Evolutionary conservation across 2,888 invertebrate species (phyloP).

Genomic region (Hydrotaea diabolus): DNA sequence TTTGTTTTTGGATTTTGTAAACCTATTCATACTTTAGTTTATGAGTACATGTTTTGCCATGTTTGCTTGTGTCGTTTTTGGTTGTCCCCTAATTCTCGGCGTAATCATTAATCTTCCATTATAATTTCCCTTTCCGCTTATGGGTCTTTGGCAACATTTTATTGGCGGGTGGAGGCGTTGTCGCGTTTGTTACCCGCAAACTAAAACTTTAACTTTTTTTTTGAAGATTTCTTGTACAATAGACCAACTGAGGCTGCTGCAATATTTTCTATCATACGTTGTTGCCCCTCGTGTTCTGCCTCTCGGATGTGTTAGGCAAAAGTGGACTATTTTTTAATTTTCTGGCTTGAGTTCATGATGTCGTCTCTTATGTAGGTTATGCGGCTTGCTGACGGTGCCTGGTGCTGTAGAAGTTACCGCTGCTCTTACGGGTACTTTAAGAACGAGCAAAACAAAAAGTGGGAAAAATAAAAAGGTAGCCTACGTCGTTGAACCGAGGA

Average conservation of each 20-base stretch:
- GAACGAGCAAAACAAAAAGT: background rate
- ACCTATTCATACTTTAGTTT: too few relatives aligned
- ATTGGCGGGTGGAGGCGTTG: too few relatives aligned
- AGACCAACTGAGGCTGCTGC: background rate
- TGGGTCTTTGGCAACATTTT: background rate
- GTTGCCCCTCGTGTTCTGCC: background rate
- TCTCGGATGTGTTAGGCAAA: slow-evolving; percentile 23
- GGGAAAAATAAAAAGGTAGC: too few relatives aligned
- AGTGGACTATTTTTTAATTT: background rate
- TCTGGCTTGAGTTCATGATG: background rate
- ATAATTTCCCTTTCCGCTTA: background rate
- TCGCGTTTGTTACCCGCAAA: background rate
- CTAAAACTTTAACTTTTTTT: background rate
- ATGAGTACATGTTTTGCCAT: too few relatives aligned
- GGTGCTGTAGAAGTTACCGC: slow-evolving; percentile 22
- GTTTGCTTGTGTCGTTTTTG: too few relatives aligned
- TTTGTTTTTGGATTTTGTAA: too few relatives aligned
- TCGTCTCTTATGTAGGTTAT: background rate
- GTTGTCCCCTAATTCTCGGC: background rate
- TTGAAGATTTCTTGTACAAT: background rate
- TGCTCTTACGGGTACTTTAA: slow-evolving; percentile 1
- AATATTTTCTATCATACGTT: too few relatives aligned
- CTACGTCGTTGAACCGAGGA: background rate
- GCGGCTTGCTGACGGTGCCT: background rate
- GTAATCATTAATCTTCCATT: background rate